Conservation (phyloP, 2,113 vertebrate species). For the Rhinichthys klamathensis region DNA sequence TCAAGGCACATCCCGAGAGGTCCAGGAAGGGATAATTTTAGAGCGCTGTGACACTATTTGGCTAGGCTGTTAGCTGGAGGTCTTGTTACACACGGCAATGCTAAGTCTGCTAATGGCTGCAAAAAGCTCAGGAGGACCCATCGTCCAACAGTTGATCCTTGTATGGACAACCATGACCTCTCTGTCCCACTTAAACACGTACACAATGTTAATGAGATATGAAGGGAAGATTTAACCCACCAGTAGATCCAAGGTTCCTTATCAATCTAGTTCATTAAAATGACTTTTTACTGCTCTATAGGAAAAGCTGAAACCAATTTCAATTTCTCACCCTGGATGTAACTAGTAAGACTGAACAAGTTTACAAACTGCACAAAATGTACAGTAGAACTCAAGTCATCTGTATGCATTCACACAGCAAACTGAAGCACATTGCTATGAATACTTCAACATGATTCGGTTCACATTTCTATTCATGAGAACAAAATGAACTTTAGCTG, state of each 20-base stretch:
- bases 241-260: neutral
- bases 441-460: slow-evolving; percentile 26
- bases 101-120: slow-evolving; percentile 59
- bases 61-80: slow-evolving; percentile 58
- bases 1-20: slow-evolving; percentile 40
- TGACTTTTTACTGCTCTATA: neutral
- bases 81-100: slow-evolving; percentile 64
- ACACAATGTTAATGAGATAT: neutral
- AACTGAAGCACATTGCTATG: slow-evolving; percentile 13
- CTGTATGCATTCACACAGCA: slow-evolving; percentile 13
- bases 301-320: slow-evolving; percentile 3
- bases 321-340: neutral
- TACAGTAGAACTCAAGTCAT: slow-evolving; percentile 6
- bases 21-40: slow-evolving; percentile 71
- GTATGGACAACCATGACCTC: slow-evolving; percentile 68
- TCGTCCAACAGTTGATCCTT: slow-evolving; percentile 68
- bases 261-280: neutral
- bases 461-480: slow-evolving; percentile 35
- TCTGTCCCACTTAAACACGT: slow-evolving; percentile 12
- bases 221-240: neutral
- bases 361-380: neutral
- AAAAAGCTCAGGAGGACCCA: slow-evolving; percentile 48
- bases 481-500: slow-evolving; percentile 50
- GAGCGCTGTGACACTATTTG: slow-evolving; percentile 50
- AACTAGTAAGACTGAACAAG: neutral